Evolutionary conservation across 30 jellyfish, hydroid and myxozoan genomes (phyloP).

Genomic region (Aurelia sp.): DNA sequence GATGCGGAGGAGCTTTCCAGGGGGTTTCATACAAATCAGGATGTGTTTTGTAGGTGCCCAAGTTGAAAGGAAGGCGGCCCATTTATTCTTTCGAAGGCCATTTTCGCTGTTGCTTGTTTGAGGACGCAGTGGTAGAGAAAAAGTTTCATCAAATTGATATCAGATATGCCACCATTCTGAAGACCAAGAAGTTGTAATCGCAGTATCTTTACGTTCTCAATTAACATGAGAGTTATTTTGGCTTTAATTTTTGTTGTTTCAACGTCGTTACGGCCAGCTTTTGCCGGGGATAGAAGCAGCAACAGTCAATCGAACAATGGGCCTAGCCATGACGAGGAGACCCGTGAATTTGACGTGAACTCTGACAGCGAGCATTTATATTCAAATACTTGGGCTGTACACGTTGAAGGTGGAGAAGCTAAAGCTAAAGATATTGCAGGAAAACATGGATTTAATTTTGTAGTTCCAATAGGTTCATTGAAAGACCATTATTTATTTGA

Average conservation of each 20-base stretch:
- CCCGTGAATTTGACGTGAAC: constrained; percentile 7
- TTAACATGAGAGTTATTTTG: constrained; percentile 25
- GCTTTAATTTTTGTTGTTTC: constrained; percentile 14
- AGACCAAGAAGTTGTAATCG: background rate
- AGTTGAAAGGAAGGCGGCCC: too few relatives aligned
- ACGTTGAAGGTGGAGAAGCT: constrained; percentile 77
- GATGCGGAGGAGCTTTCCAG: constrained; percentile 18
- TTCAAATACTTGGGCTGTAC: constrained; percentile 94
- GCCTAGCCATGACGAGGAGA: constrained; percentile 48
- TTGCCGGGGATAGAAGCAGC: constrained; percentile 18
- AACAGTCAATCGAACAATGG: constrained; percentile 30
- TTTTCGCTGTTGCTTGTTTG: background rate
- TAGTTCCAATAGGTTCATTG: constrained; percentile 79
- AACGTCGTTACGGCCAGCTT: constrained; percentile 25
- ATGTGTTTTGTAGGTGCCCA: too few relatives aligned
- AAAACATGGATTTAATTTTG: constrained; percentile 71
- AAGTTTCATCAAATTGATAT: background rate
- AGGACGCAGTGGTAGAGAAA: too few relatives aligned
- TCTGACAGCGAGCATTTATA: constrained; percentile 47
- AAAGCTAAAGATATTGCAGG: constrained; percentile 85
- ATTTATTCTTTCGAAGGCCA: background rate
- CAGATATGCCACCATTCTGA: constrained; percentile 10
- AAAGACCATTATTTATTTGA: constrained; percentile 69
- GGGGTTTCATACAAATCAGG: background rate
- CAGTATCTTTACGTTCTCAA: background rate